phyloP scores from a whole-genome alignment of 2,113 vertebrate species.

The Nyctibius bracteatus region DNA sequence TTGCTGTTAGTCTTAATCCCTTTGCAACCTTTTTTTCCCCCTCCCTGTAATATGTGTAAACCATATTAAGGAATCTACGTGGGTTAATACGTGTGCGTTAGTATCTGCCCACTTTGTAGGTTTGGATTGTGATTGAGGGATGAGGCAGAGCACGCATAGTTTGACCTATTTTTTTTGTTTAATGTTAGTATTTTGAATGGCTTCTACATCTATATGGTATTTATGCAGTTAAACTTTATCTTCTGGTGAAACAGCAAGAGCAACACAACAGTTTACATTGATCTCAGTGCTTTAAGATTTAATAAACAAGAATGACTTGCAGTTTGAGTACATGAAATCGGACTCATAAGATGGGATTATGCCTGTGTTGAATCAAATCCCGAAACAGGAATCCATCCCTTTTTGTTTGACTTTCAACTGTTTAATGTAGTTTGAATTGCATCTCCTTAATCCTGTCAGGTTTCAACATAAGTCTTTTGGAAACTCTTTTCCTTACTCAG shows the following conservation, averaged over 20 bases:
- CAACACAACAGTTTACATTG: neutral
- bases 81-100: neutral
- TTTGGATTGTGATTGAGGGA: neutral
- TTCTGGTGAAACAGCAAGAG: neutral
- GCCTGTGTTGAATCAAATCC: neutral
- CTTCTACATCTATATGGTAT: neutral
- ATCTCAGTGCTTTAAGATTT: conserved; percentile 7
- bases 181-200: neutral
- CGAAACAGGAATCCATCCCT: neutral
- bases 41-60: neutral
- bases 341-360: neutral
- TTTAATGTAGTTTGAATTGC: neutral
- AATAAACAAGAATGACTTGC: conserved; percentile 28
- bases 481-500: neutral
- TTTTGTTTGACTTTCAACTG: neutral
- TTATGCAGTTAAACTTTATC: neutral
- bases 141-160: neutral
- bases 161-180: neutral
- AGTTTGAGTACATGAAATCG: neutral
- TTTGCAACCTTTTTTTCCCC: neutral
- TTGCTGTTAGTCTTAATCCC: neutral
- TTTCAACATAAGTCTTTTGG: neutral
- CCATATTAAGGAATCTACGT: neutral
- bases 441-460: neutral
- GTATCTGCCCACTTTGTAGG: neutral